Percentiles rank a stretch among this genome's conserved stretches.
These are phyloP conservation scores for Drosophila dunni DNA, from an alignment of 1,140 invertebrate genomes.

Conservation along the genomic window DNA sequence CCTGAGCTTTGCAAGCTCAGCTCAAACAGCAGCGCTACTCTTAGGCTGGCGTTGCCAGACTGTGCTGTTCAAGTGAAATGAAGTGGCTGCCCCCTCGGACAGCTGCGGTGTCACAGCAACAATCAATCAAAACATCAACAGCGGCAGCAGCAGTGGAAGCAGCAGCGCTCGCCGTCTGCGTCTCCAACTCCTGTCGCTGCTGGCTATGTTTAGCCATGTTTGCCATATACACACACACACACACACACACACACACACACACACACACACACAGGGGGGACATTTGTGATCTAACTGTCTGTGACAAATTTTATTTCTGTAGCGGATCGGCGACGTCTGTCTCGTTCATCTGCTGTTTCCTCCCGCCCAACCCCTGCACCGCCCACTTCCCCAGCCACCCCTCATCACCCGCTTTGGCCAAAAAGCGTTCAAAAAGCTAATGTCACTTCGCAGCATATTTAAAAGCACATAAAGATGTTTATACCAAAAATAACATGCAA, in stretches of 20 bases:
- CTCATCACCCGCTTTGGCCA: not conserved
- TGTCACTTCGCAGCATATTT: conserved; percentile 82
- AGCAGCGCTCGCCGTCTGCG: conserved; percentile 5
- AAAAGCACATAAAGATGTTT: conserved; percentile 83
- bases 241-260: conserved; percentile 36
- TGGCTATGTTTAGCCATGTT: conserved; percentile 64
- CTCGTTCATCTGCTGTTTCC: conserved; percentile 8
- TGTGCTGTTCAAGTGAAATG: conserved; percentile 27
- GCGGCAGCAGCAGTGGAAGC: conserved; percentile 10
- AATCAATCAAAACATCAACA: conserved; percentile 78
- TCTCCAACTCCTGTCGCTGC: conserved; percentile 17
- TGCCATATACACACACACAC: conserved; percentile 39
- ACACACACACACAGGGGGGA: conserved; percentile 10
- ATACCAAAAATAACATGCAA: conserved; percentile 74
- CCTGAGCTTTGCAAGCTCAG: not conserved
- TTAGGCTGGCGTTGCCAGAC: not conserved
- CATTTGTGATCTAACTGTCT: conserved; percentile 77
- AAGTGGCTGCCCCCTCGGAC: conserved; percentile 59
- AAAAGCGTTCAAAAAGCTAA: conserved; percentile 69
- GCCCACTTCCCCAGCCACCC: not conserved
- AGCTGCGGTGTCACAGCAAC: conserved; percentile 48
- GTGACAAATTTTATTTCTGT: conserved; percentile 82
- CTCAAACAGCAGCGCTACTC: not conserved
- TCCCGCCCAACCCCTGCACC: not conserved
- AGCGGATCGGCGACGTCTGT: conserved; percentile 70